Evolutionary conservation across 2,888 invertebrate species (phyloP).

Genomic region (Beris morrisii): DNA sequence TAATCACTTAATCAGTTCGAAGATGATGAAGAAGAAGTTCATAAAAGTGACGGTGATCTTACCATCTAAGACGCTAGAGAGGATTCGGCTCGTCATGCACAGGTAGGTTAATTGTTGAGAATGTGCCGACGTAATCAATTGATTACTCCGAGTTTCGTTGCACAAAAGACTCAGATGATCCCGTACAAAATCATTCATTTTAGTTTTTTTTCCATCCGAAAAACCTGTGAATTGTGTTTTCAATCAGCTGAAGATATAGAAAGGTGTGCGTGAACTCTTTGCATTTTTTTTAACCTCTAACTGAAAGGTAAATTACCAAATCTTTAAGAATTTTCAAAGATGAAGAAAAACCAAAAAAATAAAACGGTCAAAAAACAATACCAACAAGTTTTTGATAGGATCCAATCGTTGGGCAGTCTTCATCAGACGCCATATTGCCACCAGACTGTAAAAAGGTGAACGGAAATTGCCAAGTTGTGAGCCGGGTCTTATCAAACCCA

Average conservation of each 20-base stretch:
- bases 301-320: too few species aligned
- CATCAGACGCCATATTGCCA: constrained; percentile 14
- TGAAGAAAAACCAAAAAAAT: not conserved
- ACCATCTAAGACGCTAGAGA: not conserved
- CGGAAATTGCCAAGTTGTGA: too few species aligned
- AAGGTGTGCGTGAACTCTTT: too few species aligned
- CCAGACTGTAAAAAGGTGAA: constrained; percentile 5
- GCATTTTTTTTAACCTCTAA: not conserved
- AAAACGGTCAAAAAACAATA: too few species aligned
- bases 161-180: not conserved
- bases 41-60: constrained; percentile 15
- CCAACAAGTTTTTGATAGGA: not conserved
- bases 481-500: constrained; percentile 10
- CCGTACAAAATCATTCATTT: constrained; percentile 3
- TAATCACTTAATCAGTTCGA: constrained; percentile 19
- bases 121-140: constrained; percentile 3
- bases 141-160: not conserved
- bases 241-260: too few species aligned
- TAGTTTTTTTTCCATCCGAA: not conserved
- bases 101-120: constrained; percentile 5
- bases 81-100: constrained; percentile 1
- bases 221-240: not conserved
- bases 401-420: not conserved
- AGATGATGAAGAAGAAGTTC: constrained; percentile 13
- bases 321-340: not conserved